Evolutionary conservation across 2,888 invertebrate genomes (phyloP), one percentile per base, ranked within the genome.

Genomic region (Brachycybe producta): DNA sequence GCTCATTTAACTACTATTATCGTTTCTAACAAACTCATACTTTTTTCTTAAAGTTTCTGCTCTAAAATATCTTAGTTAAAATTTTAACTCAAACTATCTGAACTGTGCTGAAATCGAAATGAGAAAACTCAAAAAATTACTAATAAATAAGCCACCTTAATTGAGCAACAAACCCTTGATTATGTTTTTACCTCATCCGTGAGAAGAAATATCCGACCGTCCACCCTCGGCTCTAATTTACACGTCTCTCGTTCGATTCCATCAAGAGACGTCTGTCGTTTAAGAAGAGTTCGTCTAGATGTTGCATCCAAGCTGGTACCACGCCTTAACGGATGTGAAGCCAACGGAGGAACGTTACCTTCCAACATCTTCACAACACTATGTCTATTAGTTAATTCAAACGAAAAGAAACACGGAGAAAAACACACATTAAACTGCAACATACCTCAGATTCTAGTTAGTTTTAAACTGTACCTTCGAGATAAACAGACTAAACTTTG

Each of bases 401-500:
- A n/a, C n/a, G n/a, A n/a, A n/a, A 28, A 26, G 15, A 5, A 7
- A 23, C 23, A n/a, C 4, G 15, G 27, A 13, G 15, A 48, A 47
- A 38, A 8, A 13, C 19, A 26, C n/a, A 27, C 19, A 5, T 27
- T 32, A n/a, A 42, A 23, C 38, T 39, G 26, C 23, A 23, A 8
- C 4, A 38, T 11, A 4, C 19, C 38, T 38, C 19, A 24, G 11
- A 17, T 23, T n/a, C 1, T 21, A 13, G 11, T 38, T 11, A 13
- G 15, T 38, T 38, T 38, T 17, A 28, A 35, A 50, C 41, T 11
- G 41, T 64, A 79, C 77, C 81, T 75, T 60, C 85, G 73, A 44
- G 84, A 85, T 2, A 87, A 72, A 0, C 85, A 84, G 52, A 88
- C 83, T 40, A 88, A 73, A 27, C 85, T 85, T 70, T 88, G 88